Base-by-base conservation (phyloP, 2,797 vertebrate species). In the Moxostoma hubbsi region DNA sequence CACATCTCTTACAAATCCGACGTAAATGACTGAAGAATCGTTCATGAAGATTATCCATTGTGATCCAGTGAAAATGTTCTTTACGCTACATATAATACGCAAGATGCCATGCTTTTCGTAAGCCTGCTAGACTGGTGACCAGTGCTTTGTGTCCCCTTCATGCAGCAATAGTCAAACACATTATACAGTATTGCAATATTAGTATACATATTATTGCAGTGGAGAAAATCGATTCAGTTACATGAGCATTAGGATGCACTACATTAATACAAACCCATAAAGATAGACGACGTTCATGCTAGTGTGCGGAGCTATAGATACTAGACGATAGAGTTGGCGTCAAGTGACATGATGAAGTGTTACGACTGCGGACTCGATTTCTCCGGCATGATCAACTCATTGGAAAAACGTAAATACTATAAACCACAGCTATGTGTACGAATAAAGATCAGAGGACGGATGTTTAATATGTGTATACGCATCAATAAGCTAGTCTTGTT, bases 1-100 rank as follows among this genome's bases (percentile, higher is more conserved):
- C 66, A 70, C 57, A 69, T 62, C 75, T 71, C 58, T 13, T 13
- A 50, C 63, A 73, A 24, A 80, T 59, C 24, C n/a, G 50, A 63
- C 24, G 36, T 53, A 43, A n/a, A 57, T 9, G 6, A 65, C 36
- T 12, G 62, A 75, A 36, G 36, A 36, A 36, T 36, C 36, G 36
- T 36, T 36, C 3, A 36, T 36, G 4, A 36, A 36, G 36, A 36
- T 36, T 4, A 4, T 51, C 62, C 57, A 47, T 12, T 9, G 55
- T 13, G 45, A 69, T 61, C 5, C 16, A 51, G 53, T 47, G 9
- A 9, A 15, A 43, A 76, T 36, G 13, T 36, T 46, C 15, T 51
- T 7, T 18, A 18, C 57, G 15, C 13, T 16, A 67, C 58, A 65
- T 58, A 58, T 43, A 24, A 24, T 24, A 24, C 24, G 54, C 46